Conservation (phyloP, 2,888 invertebrate species). For the Lithosia quadra region DNA sequence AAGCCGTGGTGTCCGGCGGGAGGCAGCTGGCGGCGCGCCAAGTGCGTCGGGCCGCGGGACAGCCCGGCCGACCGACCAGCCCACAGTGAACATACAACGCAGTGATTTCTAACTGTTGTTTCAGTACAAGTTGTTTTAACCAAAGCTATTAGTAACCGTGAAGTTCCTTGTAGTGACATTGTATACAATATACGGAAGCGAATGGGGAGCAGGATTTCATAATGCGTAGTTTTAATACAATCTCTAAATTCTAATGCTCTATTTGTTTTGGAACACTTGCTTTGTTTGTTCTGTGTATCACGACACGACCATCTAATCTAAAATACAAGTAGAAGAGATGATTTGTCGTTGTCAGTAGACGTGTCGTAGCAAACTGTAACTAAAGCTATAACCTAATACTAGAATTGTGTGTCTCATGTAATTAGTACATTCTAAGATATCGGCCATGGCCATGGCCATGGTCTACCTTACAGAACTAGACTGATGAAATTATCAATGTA, state of each 20-base stretch:
- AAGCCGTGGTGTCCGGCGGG: too few species aligned
- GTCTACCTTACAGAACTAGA: too few species aligned
- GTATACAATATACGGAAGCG: not conserved
- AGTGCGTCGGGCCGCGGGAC: constrained; percentile 16
- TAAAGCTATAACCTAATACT: not conserved
- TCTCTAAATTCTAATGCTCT: not conserved
- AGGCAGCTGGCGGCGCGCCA: constrained; percentile 18
- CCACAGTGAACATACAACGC: constrained; percentile 11
- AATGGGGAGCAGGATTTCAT: not conserved
- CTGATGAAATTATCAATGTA: not conserved
- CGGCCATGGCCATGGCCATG: too few species aligned
- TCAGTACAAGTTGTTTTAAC: not conserved
- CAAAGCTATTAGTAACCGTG: not conserved
- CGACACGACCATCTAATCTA: not conserved
- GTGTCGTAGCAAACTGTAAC: not conserved
- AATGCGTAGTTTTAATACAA: not conserved
- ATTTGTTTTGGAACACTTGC: not conserved
- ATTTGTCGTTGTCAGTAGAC: not conserved
- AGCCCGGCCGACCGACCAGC: too few species aligned
- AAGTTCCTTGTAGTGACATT: constrained; percentile 3
- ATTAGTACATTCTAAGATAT: too few species aligned
- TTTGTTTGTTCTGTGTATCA: not conserved
- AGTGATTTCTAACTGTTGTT: constrained; percentile 14
- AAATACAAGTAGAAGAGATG: not conserved
- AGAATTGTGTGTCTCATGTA: too few species aligned